Evolutionary conservation across 2,113 vertebrate genomes (phyloP), one percentile per base, ranked within the genome.

Genomic region (Xiphophorus couchianus): DNA sequence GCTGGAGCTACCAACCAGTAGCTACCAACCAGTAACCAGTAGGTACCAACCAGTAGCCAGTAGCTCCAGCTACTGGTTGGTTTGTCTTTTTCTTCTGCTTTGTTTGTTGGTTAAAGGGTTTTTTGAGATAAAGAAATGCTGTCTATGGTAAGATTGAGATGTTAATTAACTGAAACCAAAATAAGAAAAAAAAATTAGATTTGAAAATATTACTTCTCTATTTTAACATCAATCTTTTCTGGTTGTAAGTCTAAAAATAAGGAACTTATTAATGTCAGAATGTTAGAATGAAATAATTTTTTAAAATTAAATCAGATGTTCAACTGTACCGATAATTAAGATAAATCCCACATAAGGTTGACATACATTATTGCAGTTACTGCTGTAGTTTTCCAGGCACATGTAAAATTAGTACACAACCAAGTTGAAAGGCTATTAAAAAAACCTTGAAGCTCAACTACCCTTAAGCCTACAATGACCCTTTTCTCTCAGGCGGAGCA

Each of bases 371-470:
- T 30, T 30, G 29, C 44, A 17, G n/a, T 62, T 51, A 48, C 65
- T 51, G 15, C 22, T 54, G 27, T 67, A 30, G 60, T 42, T 68
- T 74, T 76, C 63, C 61, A 30, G 27, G n/a, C 35, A 28, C 35
- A 61, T 44, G 67, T 69, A 66, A 83, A 86, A 84, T 69, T 78
- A 83, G 78, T 30, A n/a, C 30, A 78, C 68, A n/a, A 42, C 60
- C 61, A 39, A 30, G 54, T 79, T 30, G 44, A 39, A 81, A 68
- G 62, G 62, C 84, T 82, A 80, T 83, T 28, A 28, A 82, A 75
- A 87, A n/a, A 70, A 69, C 58, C 44, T 42, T 60, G 83, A 77
- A 71, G 31, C 82, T 72, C 83, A 90, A 80, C 76, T 80, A 74
- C 48, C n/a, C 86, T 63, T 60, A 72, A 77, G 63, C 73, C 66